phyloP scores from a whole-genome alignment of 2,797 vertebrate species.

The Pempheris klunzingeri region DNA sequence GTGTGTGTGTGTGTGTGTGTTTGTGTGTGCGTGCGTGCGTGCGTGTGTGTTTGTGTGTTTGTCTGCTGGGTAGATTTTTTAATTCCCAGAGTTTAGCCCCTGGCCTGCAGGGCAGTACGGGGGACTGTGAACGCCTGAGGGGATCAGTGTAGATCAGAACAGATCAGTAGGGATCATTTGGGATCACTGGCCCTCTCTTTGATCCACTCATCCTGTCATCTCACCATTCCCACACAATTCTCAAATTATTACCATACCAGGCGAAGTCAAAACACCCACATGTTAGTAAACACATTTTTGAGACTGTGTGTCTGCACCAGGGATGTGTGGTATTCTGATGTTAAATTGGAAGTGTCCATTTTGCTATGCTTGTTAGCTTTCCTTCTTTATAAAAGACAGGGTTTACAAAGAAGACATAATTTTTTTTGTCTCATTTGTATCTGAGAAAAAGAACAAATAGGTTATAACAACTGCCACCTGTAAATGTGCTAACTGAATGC shows the following conservation, averaged over 20 bases:
- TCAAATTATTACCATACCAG: slow-evolving; percentile 47
- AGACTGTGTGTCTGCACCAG: background rate
- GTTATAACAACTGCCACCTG: slow-evolving; percentile 51
- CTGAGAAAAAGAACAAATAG: slow-evolving; percentile 43
- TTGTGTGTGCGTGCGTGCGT: too few species aligned
- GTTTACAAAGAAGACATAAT: slow-evolving; percentile 38
- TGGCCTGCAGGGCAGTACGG: slow-evolving; percentile 46
- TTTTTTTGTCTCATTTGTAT: slow-evolving; percentile 50
- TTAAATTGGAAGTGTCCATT: slow-evolving; percentile 26
- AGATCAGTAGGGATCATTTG: slow-evolving; percentile 69
- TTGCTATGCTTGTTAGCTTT: slow-evolving; percentile 22
- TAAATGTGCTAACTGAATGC: slow-evolving; percentile 46
- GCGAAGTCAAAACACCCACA: slow-evolving; percentile 33
- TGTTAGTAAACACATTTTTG: slow-evolving; percentile 31
- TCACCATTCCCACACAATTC: slow-evolving; percentile 50
- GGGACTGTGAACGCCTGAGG: slow-evolving; percentile 50
- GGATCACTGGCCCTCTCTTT: slow-evolving; percentile 66
- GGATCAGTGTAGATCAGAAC: slow-evolving; percentile 61
- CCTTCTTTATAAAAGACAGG: slow-evolving; percentile 27
- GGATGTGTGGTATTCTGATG: slow-evolving; percentile 13
- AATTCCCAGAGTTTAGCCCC: slow-evolving; percentile 62
- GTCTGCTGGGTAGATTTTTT: slow-evolving; percentile 46
- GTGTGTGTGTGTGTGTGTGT: background rate
- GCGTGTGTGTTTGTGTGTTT: slow-evolving; percentile 1
- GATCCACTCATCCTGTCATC: slow-evolving; percentile 62